These are phyloP conservation scores for Actinopyga echinites DNA, from an alignment of 53 echinoderm and acorn worm genomes.

Conservation along the genomic window DNA sequence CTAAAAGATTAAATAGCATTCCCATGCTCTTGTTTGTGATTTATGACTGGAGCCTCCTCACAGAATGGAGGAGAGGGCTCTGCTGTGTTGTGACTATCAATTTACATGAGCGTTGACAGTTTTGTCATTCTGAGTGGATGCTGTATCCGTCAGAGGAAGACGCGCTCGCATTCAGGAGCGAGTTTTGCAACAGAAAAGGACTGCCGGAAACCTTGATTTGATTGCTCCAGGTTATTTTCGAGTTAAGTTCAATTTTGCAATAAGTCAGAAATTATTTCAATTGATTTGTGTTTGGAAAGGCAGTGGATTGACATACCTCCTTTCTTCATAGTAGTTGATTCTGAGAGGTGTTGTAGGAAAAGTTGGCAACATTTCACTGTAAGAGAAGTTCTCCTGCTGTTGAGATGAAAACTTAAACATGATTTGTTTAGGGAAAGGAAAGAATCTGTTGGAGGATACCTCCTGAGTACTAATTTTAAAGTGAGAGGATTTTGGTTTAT, in stretches of 20 bases:
- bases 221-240: slow-evolving; percentile 37
- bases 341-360: background rate
- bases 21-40: slow-evolving; percentile 21
- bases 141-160: too few relatives aligned
- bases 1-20: slow-evolving; percentile 19
- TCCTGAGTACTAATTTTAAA: too few relatives aligned
- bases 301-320: slow-evolving; percentile 1
- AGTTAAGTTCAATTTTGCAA: slow-evolving; percentile 36
- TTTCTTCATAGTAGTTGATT: background rate
- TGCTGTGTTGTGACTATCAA: background rate
- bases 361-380: background rate
- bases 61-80: background rate
- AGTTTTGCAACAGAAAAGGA: background rate
- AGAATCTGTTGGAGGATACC: too few relatives aligned
- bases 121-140: too few relatives aligned
- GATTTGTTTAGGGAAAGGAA: background rate
- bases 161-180: too few relatives aligned
- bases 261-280: slow-evolving; percentile 38
- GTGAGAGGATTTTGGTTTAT: too few relatives aligned
- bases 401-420: background rate
- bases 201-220: background rate
- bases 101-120: too few relatives aligned
- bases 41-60: slow-evolving; percentile 8
- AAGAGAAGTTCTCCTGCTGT: too few relatives aligned
- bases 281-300: slow-evolving; percentile 36